phyloP scores from a whole-genome alignment of 1,140 invertebrate species.

The Drosophila obscura region DNA sequence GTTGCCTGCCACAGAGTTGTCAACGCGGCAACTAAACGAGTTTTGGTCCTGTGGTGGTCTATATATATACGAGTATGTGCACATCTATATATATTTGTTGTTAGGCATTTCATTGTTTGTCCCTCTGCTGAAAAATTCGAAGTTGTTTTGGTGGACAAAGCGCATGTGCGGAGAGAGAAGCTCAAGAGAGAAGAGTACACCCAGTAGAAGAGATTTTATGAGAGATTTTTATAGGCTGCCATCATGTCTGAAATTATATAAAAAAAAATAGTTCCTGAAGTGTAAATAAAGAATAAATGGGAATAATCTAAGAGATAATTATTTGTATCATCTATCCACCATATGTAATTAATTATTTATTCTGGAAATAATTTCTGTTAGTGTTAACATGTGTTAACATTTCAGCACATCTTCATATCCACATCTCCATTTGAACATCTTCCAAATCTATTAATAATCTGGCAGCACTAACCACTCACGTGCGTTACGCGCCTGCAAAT shows the following conservation, averaged over 20 bases:
- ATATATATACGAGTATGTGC: constrained; percentile 48
- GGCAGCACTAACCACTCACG: constrained; percentile 52
- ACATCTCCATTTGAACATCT: neutral
- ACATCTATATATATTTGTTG: constrained; percentile 20
- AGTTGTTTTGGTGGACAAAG: constrained; percentile 27
- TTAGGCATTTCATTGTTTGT: constrained; percentile 32
- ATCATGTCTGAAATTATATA: constrained; percentile 37
- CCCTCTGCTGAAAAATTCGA: constrained; percentile 34
- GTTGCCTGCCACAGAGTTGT: constrained; percentile 70
- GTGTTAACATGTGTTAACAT: neutral
- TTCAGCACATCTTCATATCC: neutral
- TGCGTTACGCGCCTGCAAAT: constrained; percentile 52
- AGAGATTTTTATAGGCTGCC: constrained; percentile 19
- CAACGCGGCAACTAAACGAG: constrained; percentile 71
- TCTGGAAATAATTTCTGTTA: neutral
- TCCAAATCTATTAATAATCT: constrained; percentile 10
- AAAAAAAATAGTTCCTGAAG: neutral
- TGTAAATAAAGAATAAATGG: neutral
- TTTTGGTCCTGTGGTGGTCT: constrained; percentile 65
- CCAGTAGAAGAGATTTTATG: constrained; percentile 15
- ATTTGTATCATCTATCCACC: neutral
- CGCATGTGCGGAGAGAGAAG: neutral
- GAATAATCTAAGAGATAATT: neutral
- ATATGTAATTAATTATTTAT: neutral
- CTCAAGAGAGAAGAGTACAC: neutral